A percentile compares a stretch with the other conserved stretches of the same genome.
Evolutionary conservation across 2,888 invertebrate species (phyloP).

Genomic region (Schizotus pectinicornis): DNA sequence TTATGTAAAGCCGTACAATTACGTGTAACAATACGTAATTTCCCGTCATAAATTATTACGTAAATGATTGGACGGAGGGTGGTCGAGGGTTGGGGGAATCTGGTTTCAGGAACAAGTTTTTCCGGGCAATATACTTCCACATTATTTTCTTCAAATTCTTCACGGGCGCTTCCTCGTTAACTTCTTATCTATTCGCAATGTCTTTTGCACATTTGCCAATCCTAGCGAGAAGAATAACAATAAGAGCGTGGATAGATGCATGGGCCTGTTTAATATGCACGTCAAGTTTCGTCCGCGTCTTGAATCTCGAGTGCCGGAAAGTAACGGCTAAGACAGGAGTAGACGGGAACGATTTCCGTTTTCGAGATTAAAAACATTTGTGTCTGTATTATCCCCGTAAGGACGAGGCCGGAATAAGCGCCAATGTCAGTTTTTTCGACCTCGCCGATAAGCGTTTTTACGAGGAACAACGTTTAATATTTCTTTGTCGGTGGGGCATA

Average conservation of each 20-base stretch:
- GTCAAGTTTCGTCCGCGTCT: constrained; percentile 45
- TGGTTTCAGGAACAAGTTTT: background rate
- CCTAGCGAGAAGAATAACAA: constrained; percentile 53
- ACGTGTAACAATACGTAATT: too few relatives aligned
- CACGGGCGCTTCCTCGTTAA: constrained; percentile 46
- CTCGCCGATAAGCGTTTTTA: background rate
- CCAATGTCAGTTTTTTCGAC: background rate
- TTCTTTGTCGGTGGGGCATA: background rate
- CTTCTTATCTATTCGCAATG: constrained; percentile 54
- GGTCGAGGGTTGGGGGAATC: background rate
- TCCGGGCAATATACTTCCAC: constrained; percentile 22
- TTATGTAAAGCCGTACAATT: background rate
- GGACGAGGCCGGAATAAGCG: constrained; percentile 9
- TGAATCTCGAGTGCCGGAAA: constrained; percentile 43
- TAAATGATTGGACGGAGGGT: too few relatives aligned
- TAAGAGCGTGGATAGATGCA: constrained; percentile 47
- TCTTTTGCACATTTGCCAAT: constrained; percentile 56
- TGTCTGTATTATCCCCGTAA: constrained; percentile 35
- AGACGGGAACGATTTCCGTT: constrained; percentile 34
- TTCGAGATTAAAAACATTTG: constrained; percentile 41
- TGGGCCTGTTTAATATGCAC: constrained; percentile 49
- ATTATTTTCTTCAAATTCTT: constrained; percentile 36
- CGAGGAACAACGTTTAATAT: constrained; percentile 5
- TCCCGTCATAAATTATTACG: too few relatives aligned
- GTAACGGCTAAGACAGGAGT: constrained; percentile 40